Conservation (phyloP, 2,113 vertebrate species). For the Podarcis muralis region DNA sequence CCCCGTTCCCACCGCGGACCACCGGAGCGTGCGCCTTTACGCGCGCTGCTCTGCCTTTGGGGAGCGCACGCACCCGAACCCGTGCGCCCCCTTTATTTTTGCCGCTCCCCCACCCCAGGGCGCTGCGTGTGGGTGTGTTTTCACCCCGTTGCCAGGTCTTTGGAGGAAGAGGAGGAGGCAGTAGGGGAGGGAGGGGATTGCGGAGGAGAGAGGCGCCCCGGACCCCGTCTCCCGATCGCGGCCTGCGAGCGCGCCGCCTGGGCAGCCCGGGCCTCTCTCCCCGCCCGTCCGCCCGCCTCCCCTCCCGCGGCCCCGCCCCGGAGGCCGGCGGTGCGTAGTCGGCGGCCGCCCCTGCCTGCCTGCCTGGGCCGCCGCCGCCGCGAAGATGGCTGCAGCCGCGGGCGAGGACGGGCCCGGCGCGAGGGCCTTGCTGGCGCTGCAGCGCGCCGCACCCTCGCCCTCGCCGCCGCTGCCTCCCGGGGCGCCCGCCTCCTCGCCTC, state of each 20-base stretch:
- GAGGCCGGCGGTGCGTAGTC: constrained; percentile 22
- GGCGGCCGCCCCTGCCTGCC: constrained; percentile 42
- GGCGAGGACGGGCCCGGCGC: constrained; percentile 81
- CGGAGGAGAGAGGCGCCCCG: no score
- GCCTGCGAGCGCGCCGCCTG: background rate
- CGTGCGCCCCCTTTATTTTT: no score
- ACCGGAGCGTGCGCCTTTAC: no score
- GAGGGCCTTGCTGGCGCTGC: constrained; percentile 85
- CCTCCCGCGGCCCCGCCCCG: constrained; percentile 30
- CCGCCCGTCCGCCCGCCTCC: constrained; percentile 10
- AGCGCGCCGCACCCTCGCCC: constrained; percentile 86
- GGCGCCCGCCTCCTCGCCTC: constrained; percentile 73
- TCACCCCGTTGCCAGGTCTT: background rate
- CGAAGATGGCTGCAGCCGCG: constrained; percentile 84
- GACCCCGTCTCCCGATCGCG: constrained; percentile 12
- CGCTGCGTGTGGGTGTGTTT: no score
- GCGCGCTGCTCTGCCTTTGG: no score
- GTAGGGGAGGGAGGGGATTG: background rate
- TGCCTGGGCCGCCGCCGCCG: constrained; percentile 51
- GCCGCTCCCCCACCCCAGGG: no score
- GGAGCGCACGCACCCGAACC: no score
- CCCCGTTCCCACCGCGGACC: no score
- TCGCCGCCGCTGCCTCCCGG: constrained; percentile 70
- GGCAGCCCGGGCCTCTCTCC: background rate
- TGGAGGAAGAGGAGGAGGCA: background rate